A percentile compares a stretch with the other conserved stretches of the same genome.
phyloP scores from a whole-genome alignment of 2,113 vertebrate species.

The Hippocampus mohnikei region DNA sequence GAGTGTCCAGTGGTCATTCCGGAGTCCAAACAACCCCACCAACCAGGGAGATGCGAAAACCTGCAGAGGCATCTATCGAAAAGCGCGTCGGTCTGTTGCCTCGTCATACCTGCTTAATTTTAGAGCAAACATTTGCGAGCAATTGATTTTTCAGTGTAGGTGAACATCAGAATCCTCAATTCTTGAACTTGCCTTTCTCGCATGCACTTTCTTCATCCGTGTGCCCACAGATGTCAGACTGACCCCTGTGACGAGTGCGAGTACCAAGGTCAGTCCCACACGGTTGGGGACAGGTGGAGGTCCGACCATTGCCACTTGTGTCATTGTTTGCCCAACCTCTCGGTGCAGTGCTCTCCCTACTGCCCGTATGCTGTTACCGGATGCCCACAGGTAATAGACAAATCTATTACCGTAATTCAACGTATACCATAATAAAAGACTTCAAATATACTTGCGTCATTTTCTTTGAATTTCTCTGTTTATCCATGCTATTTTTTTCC shows the following conservation, averaged over 20 bases:
- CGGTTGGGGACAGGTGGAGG: constrained; percentile 78
- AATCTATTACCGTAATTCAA: background rate
- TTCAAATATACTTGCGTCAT: background rate
- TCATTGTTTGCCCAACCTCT: constrained; percentile 75
- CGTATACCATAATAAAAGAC: background rate
- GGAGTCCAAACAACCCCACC: constrained; percentile 83
- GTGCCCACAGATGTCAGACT: constrained; percentile 77
- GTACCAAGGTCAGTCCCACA: constrained; percentile 62
- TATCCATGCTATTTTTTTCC: background rate
- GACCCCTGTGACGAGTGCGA: constrained; percentile 76
- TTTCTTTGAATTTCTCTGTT: background rate
- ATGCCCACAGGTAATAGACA: constrained; percentile 79
- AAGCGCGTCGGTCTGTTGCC: constrained; percentile 79
- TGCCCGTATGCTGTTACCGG: constrained; percentile 69
- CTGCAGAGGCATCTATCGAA: constrained; percentile 84
- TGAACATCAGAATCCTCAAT: too few relatives aligned
- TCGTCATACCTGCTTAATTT: background rate
- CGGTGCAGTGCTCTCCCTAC: constrained; percentile 72
- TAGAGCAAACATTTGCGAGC: too few relatives aligned
- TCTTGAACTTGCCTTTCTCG: background rate
- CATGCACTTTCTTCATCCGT: background rate
- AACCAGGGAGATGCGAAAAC: constrained; percentile 68
- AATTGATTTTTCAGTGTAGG: too few relatives aligned
- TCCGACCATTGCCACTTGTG: constrained; percentile 76
- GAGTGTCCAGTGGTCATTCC: constrained; percentile 91